A percentile compares a stretch with the other conserved stretches of the same genome.
These are phyloP conservation scores for Popillia japonica DNA, from an alignment of 1,140 invertebrate species.

Conservation along the genomic window DNA sequence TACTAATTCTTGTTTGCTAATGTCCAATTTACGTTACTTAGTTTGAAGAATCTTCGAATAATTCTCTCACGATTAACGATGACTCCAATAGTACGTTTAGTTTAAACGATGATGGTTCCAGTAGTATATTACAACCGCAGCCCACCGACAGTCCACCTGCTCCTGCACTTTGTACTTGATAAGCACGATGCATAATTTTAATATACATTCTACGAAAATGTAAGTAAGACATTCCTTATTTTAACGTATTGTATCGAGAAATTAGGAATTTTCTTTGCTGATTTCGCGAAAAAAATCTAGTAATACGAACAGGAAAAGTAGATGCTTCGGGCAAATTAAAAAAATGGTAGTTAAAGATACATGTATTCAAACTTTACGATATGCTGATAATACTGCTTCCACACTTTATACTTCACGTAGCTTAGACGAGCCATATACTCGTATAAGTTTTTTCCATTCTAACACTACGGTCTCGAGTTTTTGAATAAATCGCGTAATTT, in stretches of 20 bases:
- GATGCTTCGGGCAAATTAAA: no score
- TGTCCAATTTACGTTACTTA: conserved; percentile 43
- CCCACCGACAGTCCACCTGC: conserved; percentile 43
- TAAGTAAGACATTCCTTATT: conserved; percentile 23
- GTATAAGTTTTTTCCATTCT: no score
- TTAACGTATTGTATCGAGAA: background rate
- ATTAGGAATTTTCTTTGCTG: background rate
- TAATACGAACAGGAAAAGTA: no score
- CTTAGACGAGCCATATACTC: no score
- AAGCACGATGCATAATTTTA: conserved; percentile 24
- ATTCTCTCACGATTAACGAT: conserved; percentile 55
- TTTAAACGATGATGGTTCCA: conserved; percentile 47
- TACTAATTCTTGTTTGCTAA: background rate
- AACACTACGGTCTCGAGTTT: no score
- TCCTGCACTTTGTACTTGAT: conserved; percentile 46
- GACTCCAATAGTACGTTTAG: conserved; percentile 58
- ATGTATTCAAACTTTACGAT: background rate
- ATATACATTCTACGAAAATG: conserved; percentile 37
- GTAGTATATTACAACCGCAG: conserved; percentile 36
- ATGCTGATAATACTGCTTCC: background rate
- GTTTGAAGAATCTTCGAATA: conserved; percentile 59
- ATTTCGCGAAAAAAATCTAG: no score
- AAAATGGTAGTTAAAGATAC: no score
- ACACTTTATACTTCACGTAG: background rate
- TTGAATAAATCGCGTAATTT: no score